phyloP scores from a whole-genome alignment of 2,888 invertebrate genomes.

The Acleris holmiana region DNA sequence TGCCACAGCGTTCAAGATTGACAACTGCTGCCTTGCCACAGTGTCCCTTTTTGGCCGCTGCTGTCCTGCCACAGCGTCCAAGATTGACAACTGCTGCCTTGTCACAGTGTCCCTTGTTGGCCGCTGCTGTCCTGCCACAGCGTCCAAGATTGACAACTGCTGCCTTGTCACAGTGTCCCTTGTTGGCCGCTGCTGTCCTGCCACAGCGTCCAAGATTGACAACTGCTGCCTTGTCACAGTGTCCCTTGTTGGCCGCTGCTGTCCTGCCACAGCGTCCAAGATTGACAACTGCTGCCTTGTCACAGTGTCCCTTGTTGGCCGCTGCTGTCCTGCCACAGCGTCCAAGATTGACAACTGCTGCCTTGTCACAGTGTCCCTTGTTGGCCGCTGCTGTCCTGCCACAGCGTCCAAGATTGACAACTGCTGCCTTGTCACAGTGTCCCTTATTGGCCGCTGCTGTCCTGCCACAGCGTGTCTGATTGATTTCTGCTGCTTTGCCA shows the following conservation, averaged over 20 bases:
- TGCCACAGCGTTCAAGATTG: conserved; percentile 11
- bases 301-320: conserved; percentile 11
- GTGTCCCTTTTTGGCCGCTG: conserved; percentile 13
- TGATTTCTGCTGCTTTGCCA: conserved; percentile 25
- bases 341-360: conserved; percentile 20
- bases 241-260: conserved; percentile 26
- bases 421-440: conserved; percentile 27
- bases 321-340: conserved; percentile 32
- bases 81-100: conserved; percentile 15
- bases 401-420: conserved; percentile 13
- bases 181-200: conserved; percentile 33
- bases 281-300: conserved; percentile 34
- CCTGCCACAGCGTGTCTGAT: conserved; percentile 18
- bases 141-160: conserved; percentile 16
- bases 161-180: conserved; percentile 18
- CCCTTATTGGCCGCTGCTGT: conserved; percentile 12
- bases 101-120: conserved; percentile 7
- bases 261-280: conserved; percentile 29
- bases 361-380: conserved; percentile 20
- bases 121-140: conserved; percentile 28
- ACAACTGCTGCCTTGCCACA: conserved; percentile 29
- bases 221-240: conserved; percentile 31
- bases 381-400: conserved; percentile 28
- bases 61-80: conserved; percentile 32
- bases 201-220: conserved; percentile 18